Percentiles rank a stretch among this genome's conserved stretches.
Conservation (phyloP, 2,888 invertebrate genomes). For the Heteromyza rotundicornis region DNA sequence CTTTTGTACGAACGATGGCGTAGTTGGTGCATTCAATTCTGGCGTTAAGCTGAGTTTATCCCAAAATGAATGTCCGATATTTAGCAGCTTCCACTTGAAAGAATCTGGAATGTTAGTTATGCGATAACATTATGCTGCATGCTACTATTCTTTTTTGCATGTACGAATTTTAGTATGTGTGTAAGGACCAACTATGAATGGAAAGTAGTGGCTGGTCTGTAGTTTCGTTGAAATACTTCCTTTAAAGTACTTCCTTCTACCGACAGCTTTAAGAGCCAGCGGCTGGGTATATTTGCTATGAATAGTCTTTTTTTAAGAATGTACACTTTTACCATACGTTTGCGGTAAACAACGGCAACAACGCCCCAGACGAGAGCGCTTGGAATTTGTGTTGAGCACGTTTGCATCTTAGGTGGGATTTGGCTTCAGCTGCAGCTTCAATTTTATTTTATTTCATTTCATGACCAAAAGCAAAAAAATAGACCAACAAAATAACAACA, state of each 20-base stretch:
- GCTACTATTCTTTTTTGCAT: no score
- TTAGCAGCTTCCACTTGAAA: slow-evolving; percentile 21
- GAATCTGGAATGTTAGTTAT: slow-evolving; percentile 19
- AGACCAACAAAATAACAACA: background rate
- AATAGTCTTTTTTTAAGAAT: slow-evolving; percentile 10
- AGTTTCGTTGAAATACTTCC: background rate
- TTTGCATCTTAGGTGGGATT: slow-evolving; percentile 53
- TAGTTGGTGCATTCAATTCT: background rate
- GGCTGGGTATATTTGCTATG: no score
- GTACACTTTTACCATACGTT: slow-evolving; percentile 8
- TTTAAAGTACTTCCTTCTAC: no score
- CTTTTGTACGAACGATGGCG: no score
- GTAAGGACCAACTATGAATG: no score
- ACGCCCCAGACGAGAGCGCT: slow-evolving; percentile 42
- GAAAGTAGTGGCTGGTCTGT: background rate
- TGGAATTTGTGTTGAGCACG: slow-evolving; percentile 55
- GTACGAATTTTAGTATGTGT: no score
- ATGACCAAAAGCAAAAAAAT: slow-evolving; percentile 6
- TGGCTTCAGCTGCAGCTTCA: slow-evolving; percentile 45
- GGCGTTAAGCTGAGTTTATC: slow-evolving; percentile 4
- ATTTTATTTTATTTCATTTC: slow-evolving; percentile 38
- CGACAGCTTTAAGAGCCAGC: no score
- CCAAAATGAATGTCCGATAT: slow-evolving; percentile 31
- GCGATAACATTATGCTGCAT: slow-evolving; percentile 23
- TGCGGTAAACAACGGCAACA: slow-evolving; percentile 25